Evolutionary conservation across 2,797 vertebrate species (phyloP).

Genomic region (Austrolebias charrua): DNA sequence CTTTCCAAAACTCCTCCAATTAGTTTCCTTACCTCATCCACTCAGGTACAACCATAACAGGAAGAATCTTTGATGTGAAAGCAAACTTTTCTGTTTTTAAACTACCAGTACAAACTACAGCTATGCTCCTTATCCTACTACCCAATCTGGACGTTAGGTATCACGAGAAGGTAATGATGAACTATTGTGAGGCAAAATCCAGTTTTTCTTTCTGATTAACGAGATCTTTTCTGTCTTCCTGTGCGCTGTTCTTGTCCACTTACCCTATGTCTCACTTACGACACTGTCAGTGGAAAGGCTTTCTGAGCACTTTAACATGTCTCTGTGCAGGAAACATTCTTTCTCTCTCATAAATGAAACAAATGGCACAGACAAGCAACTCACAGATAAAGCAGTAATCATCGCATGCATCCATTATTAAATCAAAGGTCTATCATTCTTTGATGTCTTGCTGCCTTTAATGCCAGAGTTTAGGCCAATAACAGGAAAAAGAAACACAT

Average conservation of each 20-base stretch:
- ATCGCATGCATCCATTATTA: slow-evolving; percentile 43
- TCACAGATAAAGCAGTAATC: slow-evolving; percentile 64
- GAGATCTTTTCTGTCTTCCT: slow-evolving; percentile 63
- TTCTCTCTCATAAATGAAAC: slow-evolving; percentile 61
- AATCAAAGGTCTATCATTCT: slow-evolving; percentile 5
- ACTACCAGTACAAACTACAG: slow-evolving; percentile 18
- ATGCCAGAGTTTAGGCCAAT: too few relatives aligned
- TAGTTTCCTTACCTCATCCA: background rate
- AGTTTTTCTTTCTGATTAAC: slow-evolving; percentile 75
- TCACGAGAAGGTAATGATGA: slow-evolving; percentile 58
- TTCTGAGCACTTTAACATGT: slow-evolving; percentile 55
- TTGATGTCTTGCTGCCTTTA: too few relatives aligned
- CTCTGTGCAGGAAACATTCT: slow-evolving; percentile 61
- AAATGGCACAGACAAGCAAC: slow-evolving; percentile 52
- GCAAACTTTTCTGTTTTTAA: background rate
- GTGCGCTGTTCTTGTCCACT: slow-evolving; percentile 60
- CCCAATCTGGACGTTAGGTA: slow-evolving; percentile 41
- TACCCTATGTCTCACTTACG: slow-evolving; percentile 71
- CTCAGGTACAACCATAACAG: background rate
- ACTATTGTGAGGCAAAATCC: slow-evolving; percentile 54
- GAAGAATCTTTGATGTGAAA: background rate
- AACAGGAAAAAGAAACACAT: background rate
- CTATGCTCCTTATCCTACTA: slow-evolving; percentile 37
- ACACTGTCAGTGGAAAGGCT: slow-evolving; percentile 74
- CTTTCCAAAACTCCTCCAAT: background rate